phyloP scores from a whole-genome alignment of 1,140 invertebrate genomes.

The Oryctes rhinoceros region DNA sequence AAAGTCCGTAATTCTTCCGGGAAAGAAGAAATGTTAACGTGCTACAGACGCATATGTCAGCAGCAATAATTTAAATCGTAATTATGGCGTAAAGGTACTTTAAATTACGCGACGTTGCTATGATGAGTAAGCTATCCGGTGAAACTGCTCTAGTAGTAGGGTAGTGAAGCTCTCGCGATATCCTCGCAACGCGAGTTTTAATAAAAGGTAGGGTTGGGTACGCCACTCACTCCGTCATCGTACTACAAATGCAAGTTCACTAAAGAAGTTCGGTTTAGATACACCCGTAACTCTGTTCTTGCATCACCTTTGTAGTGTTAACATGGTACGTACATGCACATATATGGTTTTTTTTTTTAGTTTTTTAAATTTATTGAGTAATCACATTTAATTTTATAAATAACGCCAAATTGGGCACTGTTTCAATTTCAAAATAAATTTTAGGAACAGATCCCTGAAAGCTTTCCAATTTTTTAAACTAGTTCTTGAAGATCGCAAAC shows the following conservation, averaged over 20 bases:
- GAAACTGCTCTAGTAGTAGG: conserved; percentile 8
- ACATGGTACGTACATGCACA: not conserved
- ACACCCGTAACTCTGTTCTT: not conserved
- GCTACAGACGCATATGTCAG: not conserved
- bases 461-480: too few relatives aligned
- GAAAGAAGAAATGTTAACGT: too few relatives aligned
- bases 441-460: too few relatives aligned
- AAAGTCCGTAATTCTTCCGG: too few relatives aligned
- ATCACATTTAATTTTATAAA: too few relatives aligned
- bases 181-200: not conserved
- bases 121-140: not conserved
- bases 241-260: conserved; percentile 12
- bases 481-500: too few relatives aligned
- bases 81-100: not conserved
- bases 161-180: not conserved
- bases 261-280: not conserved
- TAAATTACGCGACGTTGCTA: not conserved
- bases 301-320: conserved; percentile 2
- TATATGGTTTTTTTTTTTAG: too few relatives aligned
- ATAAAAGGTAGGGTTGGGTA: conserved; percentile 1
- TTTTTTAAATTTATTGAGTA: too few relatives aligned
- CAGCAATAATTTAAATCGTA: conserved; percentile 11
- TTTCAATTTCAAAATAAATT: too few relatives aligned
- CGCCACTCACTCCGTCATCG: conserved; percentile 4
- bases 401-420: too few relatives aligned